Conservation (phyloP, 2,113 vertebrate genomes). For the Cromileptes altivelis region DNA sequence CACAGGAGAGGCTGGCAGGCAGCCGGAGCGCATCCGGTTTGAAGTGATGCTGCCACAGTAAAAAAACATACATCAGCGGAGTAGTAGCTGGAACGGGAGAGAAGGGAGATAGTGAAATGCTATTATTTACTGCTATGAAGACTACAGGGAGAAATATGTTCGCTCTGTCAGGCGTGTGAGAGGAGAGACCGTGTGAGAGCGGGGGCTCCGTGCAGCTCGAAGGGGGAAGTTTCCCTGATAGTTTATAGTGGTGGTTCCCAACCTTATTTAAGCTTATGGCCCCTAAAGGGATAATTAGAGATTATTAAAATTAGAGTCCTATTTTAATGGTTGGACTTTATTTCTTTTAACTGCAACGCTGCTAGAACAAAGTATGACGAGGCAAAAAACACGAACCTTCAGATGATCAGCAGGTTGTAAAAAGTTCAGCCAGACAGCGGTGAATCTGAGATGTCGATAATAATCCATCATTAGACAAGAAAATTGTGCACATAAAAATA, state of each 20-base stretch:
- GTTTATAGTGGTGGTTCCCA: neutral
- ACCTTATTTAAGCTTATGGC: neutral
- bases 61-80: slow-evolving; percentile 75
- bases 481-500: neutral
- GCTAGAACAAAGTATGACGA: neutral
- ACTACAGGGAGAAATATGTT: slow-evolving; percentile 49
- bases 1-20: slow-evolving; percentile 62
- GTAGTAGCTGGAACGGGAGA: slow-evolving; percentile 67
- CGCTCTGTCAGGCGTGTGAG: slow-evolving; percentile 81
- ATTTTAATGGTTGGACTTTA: neutral
- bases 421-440: too few species aligned
- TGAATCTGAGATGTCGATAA: neutral
- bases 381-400: too few species aligned
- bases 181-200: slow-evolving; percentile 1
- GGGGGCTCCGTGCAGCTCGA: slow-evolving; percentile 16
- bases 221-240: neutral
- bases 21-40: slow-evolving; percentile 64
- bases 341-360: neutral
- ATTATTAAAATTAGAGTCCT: neutral
- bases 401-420: too few species aligned
- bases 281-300: neutral
- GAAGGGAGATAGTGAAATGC: slow-evolving; percentile 35
- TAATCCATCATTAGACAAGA: neutral
- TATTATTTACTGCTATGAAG: slow-evolving; percentile 71
- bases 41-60: slow-evolving; percentile 56